These are phyloP conservation scores for Strix aluco DNA, from an alignment of 2,113 vertebrate species.

Conservation along the genomic window DNA sequence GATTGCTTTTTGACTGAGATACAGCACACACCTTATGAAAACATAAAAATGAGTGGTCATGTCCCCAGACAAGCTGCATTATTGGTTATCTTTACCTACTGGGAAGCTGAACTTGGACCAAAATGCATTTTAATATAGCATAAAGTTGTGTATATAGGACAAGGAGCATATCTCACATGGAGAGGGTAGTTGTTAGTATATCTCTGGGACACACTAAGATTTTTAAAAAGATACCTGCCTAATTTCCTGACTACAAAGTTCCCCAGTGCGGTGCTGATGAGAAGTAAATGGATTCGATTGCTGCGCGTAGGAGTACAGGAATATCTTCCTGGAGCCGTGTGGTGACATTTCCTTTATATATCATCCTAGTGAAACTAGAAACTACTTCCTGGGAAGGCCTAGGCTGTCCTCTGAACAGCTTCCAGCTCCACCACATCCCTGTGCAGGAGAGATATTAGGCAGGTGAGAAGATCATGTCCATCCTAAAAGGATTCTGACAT, in stretches of 20 bases:
- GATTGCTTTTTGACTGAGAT: not conserved
- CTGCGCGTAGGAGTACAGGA: not conserved
- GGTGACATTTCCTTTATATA: not conserved
- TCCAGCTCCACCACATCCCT: not conserved
- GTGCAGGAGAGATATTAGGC: not conserved
- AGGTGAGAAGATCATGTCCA: not conserved
- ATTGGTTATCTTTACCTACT: not conserved
- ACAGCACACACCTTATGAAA: not conserved
- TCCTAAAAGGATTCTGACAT: not conserved
- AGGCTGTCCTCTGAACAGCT: not conserved
- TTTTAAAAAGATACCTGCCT: not conserved
- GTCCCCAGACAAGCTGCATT: not conserved
- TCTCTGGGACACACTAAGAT: not conserved
- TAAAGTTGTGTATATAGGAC: not conserved
- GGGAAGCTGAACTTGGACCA: not conserved
- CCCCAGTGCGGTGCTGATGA: not conserved
- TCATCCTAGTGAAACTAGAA: not conserved
- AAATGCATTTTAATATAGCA: not conserved
- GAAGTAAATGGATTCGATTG: not conserved
- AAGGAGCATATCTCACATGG: fast-evolving
- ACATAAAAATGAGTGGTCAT: not conserved
- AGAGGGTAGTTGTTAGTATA: not conserved
- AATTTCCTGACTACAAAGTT: not conserved
- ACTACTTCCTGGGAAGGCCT: not conserved
- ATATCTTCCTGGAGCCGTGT: not conserved